Evolutionary conservation across 2,113 vertebrate genomes (phyloP).

Genomic region (Aptenodytes forsteri): DNA sequence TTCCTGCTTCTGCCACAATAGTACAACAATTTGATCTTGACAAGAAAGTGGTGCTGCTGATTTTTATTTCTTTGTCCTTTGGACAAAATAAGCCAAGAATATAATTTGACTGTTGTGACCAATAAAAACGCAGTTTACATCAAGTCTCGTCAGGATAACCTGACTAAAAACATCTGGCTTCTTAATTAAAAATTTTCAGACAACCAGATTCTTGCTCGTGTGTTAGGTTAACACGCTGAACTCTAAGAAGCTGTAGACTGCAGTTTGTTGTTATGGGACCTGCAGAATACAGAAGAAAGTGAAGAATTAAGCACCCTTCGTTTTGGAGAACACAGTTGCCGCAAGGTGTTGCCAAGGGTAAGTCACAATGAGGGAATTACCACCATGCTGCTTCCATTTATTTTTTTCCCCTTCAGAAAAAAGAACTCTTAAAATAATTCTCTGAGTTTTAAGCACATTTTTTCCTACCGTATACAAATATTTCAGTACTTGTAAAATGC

Average conservation of each 20-base stretch:
- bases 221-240: slow-evolving; percentile 81
- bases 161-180: slow-evolving; percentile 81
- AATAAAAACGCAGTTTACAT: slow-evolving; percentile 81
- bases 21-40: slow-evolving; percentile 82
- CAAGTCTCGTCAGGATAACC: slow-evolving; percentile 79
- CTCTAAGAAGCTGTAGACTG: slow-evolving; percentile 94
- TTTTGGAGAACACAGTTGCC: slow-evolving; percentile 66
- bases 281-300: slow-evolving; percentile 89
- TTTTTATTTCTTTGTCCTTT: slow-evolving; percentile 83
- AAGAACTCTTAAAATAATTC: neutral
- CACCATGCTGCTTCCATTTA: slow-evolving; percentile 72
- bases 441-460: slow-evolving; percentile 5
- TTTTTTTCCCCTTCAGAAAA: neutral
- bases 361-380: slow-evolving; percentile 64
- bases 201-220: slow-evolving; percentile 83
- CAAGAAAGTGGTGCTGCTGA: slow-evolving; percentile 81
- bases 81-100: slow-evolving; percentile 84
- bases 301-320: slow-evolving; percentile 83
- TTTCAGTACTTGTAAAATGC: slow-evolving; percentile 28
- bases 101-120: slow-evolving; percentile 78
- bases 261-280: slow-evolving; percentile 99
- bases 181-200: slow-evolving; percentile 82
- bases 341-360: slow-evolving; percentile 75
- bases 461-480: neutral
- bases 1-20: slow-evolving; percentile 81